A percentile compares a stretch with the other conserved stretches of the same genome.
These are phyloP conservation scores for Brachylomia viminalis DNA, from an alignment of 2,888 invertebrate genomes.

Conservation along the genomic window DNA sequence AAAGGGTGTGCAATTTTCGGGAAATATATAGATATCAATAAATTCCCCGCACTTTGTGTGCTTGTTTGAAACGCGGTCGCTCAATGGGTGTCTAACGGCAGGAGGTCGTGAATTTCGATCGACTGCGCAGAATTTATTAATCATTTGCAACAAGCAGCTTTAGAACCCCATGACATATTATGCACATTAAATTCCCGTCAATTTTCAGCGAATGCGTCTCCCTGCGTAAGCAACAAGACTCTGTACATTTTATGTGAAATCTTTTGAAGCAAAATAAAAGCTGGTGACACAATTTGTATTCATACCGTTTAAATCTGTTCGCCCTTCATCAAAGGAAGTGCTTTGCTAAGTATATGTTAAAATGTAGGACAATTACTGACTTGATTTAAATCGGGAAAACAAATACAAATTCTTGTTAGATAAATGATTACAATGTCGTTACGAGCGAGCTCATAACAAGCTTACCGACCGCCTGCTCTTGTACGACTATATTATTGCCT, in stretches of 20 bases:
- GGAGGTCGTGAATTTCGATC: constrained; percentile 28
- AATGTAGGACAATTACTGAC: constrained; percentile 16
- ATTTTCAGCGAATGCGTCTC: constrained; percentile 14
- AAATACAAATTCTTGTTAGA: constrained; percentile 6
- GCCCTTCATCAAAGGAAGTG: constrained; percentile 53
- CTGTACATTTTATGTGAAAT: constrained; percentile 31
- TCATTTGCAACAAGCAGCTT: constrained; percentile 37
- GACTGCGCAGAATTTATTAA: constrained; percentile 45
- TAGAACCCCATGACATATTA: constrained; percentile 11
- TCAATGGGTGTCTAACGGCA: constrained; percentile 34
- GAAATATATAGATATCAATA: constrained; percentile 51
- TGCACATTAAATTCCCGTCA: constrained; percentile 13
- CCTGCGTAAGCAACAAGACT: constrained; percentile 15
- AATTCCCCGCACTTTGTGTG: constrained; percentile 53
- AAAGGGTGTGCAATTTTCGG: constrained; percentile 44
- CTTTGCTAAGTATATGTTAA: constrained; percentile 25
- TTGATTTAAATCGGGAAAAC: constrained; percentile 19
- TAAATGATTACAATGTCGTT: constrained; percentile 11
- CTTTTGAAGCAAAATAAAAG: constrained; percentile 60
- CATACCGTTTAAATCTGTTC: constrained; percentile 52
- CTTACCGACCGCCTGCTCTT: neutral
- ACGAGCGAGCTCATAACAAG: constrained; percentile 4
- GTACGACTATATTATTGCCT: neutral
- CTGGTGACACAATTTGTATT: constrained; percentile 47
- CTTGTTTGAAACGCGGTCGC: constrained; percentile 29